phyloP scores from a whole-genome alignment of 2,888 invertebrate species.

The Coelopa pilipes region DNA sequence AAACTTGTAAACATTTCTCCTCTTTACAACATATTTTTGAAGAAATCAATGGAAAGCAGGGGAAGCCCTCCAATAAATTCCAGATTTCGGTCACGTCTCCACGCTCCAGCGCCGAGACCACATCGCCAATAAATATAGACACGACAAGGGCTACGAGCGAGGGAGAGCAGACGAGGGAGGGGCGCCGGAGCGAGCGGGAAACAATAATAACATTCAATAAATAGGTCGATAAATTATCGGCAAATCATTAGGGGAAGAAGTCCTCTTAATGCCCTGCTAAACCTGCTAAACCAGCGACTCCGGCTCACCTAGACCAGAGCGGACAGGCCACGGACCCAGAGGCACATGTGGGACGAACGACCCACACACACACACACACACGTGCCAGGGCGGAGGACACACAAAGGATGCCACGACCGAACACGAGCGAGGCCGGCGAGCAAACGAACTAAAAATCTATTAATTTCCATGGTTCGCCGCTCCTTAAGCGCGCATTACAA shows the following conservation, averaged over 20 bases:
- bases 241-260: background rate
- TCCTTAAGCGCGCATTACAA: conserved; percentile 11
- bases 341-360: background rate
- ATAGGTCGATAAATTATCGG: background rate
- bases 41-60: too few species aligned
- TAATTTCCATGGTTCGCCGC: conserved; percentile 24
- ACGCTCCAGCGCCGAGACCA: too few species aligned
- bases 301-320: background rate
- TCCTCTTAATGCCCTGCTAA: background rate
- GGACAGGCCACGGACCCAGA: background rate
- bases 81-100: too few species aligned
- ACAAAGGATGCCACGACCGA: too few species aligned
- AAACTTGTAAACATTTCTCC: too few species aligned
- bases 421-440: background rate
- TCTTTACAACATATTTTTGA: too few species aligned
- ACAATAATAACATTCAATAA: too few species aligned
- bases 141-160: too few species aligned
- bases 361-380: background rate
- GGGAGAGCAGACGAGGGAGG: too few species aligned
- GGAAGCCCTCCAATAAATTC: too few species aligned
- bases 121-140: too few species aligned
- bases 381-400: background rate
- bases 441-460: conserved; percentile 18
- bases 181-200: too few species aligned
- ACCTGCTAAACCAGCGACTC: background rate